Evolutionary conservation across 2,888 invertebrate species (phyloP).

Genomic region (Oligia strigilis): DNA sequence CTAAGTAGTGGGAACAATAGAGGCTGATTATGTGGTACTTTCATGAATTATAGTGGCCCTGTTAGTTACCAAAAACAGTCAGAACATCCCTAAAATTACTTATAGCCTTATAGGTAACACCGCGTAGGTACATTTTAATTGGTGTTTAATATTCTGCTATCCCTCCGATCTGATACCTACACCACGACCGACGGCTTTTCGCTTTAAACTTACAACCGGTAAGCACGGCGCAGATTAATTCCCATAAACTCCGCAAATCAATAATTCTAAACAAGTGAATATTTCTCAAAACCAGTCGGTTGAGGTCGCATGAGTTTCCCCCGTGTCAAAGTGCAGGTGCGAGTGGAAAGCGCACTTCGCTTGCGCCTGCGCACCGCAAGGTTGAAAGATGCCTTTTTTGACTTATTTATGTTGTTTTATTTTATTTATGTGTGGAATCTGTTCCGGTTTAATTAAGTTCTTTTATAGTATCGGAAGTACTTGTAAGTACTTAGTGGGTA

Average conservation of each 20-base stretch:
- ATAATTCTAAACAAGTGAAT: constrained; percentile 54
- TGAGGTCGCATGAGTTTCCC: constrained; percentile 62
- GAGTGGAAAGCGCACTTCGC: constrained; percentile 83
- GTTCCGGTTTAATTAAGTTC: constrained; percentile 55
- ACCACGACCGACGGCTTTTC: not conserved
- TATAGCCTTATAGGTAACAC: not conserved
- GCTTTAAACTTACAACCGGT: not conserved
- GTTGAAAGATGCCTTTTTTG: constrained; percentile 43
- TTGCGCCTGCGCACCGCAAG: constrained; percentile 65
- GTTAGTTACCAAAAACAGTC: not conserved
- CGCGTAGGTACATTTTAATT: not conserved
- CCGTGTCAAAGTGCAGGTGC: constrained; percentile 82
- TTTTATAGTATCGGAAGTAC: constrained; percentile 52
- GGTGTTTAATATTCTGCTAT: not conserved
- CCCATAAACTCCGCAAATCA: constrained; percentile 46
- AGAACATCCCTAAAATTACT: not conserved
- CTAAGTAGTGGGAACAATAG: not conserved
- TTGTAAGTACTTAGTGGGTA: not conserved
- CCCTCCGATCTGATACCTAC: not conserved
- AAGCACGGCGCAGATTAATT: constrained; percentile 10
- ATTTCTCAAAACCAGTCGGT: constrained; percentile 59
- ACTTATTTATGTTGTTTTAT: constrained; percentile 47
- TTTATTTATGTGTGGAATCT: constrained; percentile 26
- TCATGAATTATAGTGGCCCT: not conserved
- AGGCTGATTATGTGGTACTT: not conserved